Base-by-base conservation (phyloP, 1,140 invertebrate genomes). In the Scaptodrosophila lebanonensis region DNA sequence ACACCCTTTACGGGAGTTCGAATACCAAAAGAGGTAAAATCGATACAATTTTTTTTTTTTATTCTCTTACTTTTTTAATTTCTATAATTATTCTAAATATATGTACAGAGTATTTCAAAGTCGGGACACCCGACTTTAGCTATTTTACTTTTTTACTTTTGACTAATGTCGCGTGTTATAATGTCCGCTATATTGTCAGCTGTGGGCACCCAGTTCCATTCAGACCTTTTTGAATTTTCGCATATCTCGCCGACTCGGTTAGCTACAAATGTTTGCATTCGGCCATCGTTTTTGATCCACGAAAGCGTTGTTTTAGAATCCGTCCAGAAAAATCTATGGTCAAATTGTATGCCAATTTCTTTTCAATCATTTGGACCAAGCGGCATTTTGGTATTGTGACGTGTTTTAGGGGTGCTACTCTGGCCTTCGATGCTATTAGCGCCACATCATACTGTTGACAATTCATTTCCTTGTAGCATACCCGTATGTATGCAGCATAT, bases 231-330 rank as follows among this genome's bases (percentile, higher is more conserved):
- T 1, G 71, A 70, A 1, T 66, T 7, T 11, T 85, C 58, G 6
- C 83, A 76, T 8, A 89, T 89, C 59, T 86, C 65, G 0, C 57
- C 58, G 0, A 88, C 44, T 8, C 87, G 43, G 50, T 87, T 84
- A 0, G 84, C 71, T 0, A 89, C 85, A 56, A 83, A 89, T 0
- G 75, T 50, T 33, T 76, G 84, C 0, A 29, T 32, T 15, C 56
- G 12, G 0, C 71, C 29, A 20, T 72, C 43, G 2, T 44, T 50
- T 27, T 54, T 36, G 0, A 88, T 66, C 87, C 87, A 88, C 3
- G 22, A 12, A 0, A 88, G 29, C 3, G 83, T 79, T 0, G 69
- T 75, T 2, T 32, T 59, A 0, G 85, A 87, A 61, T 88, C 87
- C 0, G 67, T 67, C 86, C 87, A 88, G 12, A 67, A 62, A 6